Conservation (phyloP, 1,140 invertebrate species). For the Drosophila tani region DNA sequence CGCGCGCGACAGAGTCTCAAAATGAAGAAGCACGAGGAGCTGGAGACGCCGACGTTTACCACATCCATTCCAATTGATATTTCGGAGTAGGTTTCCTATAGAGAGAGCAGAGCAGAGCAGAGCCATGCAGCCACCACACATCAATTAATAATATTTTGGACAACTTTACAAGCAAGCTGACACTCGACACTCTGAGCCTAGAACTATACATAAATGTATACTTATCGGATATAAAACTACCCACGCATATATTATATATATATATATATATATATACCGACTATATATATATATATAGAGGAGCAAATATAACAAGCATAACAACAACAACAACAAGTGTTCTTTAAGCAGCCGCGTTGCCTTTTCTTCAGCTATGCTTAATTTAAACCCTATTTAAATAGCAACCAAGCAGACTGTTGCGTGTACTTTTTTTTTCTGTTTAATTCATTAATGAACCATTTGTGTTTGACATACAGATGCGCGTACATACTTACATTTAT, state of each 20-base stretch:
- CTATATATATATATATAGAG: slow-evolving; percentile 44
- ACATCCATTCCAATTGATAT: slow-evolving; percentile 93
- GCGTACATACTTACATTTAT: slow-evolving; percentile 35
- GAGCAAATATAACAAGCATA: slow-evolving; percentile 47
- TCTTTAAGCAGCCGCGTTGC: slow-evolving; percentile 75
- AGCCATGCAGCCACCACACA: slow-evolving; percentile 30
- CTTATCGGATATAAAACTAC: slow-evolving; percentile 52
- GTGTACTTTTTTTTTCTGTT: slow-evolving; percentile 43
- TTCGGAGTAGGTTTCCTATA: slow-evolving; percentile 74
- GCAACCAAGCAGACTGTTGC: slow-evolving; percentile 30
- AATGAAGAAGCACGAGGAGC: slow-evolving; percentile 97
- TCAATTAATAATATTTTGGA: slow-evolving; percentile 64
- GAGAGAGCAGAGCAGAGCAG: slow-evolving; percentile 40
- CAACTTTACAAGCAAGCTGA: slow-evolving; percentile 60
- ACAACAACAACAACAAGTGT: slow-evolving; percentile 53
- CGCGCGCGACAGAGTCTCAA: slow-evolving; percentile 90
- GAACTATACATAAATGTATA: slow-evolving; percentile 40
- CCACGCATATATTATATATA: slow-evolving; percentile 49
- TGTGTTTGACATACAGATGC: slow-evolving; percentile 70
- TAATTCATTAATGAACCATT: slow-evolving; percentile 49
- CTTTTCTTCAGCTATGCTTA: slow-evolving; percentile 66
- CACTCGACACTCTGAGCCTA: slow-evolving; percentile 44
- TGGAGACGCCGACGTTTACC: slow-evolving; percentile 97
- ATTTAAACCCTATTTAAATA: slow-evolving; percentile 49
- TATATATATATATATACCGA: slow-evolving; percentile 30